Percentiles rank a stretch among this genome's conserved stretches.
Evolutionary conservation across 2,113 vertebrate genomes (phyloP).

Genomic region (Pseudopipra pipra): DNA sequence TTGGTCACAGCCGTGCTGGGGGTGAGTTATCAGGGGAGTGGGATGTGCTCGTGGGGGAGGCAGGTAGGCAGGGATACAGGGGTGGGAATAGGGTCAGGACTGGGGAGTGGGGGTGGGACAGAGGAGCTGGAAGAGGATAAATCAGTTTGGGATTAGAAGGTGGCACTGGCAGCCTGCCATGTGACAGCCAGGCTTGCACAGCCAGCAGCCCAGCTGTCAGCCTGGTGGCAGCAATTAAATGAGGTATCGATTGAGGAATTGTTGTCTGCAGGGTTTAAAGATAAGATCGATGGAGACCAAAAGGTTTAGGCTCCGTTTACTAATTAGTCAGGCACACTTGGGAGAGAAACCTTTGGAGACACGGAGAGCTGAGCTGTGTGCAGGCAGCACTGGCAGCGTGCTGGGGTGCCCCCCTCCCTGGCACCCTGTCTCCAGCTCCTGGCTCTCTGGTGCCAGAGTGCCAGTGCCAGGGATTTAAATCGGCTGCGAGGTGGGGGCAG

Average conservation of each 20-base stretch:
- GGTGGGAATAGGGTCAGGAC: not conserved
- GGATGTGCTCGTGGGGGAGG: not conserved
- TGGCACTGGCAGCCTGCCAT: slow-evolving; percentile 45
- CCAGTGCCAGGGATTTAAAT: not conserved
- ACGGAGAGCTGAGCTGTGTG: not conserved
- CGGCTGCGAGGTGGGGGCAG: not conserved
- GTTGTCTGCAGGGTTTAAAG: slow-evolving; percentile 67
- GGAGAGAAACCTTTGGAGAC: slow-evolving; percentile 20
- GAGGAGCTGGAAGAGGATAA: not conserved
- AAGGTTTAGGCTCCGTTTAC: slow-evolving; percentile 65
- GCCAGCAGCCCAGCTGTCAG: slow-evolving; percentile 64
- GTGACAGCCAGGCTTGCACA: slow-evolving; percentile 23
- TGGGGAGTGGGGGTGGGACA: not conserved
- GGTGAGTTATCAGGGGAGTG: fast-evolving
- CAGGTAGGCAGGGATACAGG: not conserved
- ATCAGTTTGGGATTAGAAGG: slow-evolving; percentile 48
- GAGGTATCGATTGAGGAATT: slow-evolving; percentile 70
- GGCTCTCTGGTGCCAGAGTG: not conserved
- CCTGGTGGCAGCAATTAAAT: slow-evolving; percentile 70
- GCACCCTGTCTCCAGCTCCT: not conserved
- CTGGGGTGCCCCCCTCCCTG: not conserved
- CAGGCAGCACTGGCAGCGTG: fast-evolving
- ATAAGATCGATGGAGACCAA: slow-evolving; percentile 68
- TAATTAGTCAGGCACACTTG: slow-evolving; percentile 44
- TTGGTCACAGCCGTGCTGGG: not conserved